Conservation (phyloP, 2,113 vertebrate species). For the Callithrix jacchus region DNA sequence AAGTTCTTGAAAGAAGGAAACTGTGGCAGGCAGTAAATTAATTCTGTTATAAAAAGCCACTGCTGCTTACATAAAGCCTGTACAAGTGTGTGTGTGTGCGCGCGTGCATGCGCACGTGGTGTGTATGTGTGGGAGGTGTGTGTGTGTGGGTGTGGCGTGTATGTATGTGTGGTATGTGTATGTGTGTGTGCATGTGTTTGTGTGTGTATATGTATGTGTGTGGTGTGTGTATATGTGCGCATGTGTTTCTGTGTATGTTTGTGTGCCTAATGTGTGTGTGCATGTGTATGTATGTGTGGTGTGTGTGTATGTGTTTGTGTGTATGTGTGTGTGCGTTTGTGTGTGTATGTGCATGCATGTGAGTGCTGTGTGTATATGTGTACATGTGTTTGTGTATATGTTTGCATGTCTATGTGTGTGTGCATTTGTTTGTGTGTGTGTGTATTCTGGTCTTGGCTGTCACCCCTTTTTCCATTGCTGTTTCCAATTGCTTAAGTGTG, state of each 20-base stretch:
- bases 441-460: fast-evolving
- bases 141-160: too few species aligned
- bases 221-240: too few species aligned
- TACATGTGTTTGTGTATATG: not conserved
- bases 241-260: too few species aligned
- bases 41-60: slow-evolving; percentile 13
- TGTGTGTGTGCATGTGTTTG: too few species aligned
- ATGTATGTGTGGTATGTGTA: too few species aligned
- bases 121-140: not conserved
- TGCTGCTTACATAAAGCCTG: not conserved
- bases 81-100: not conserved
- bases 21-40: slow-evolving; percentile 44
- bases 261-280: fast-evolving
- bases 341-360: too few species aligned
- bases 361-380: too few species aligned
- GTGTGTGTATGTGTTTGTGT: too few species aligned
- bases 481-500: not conserved
- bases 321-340: fast-evolving
- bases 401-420: too few species aligned
- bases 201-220: too few species aligned
- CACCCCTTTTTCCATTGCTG: not conserved
- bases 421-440: not conserved
- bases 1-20: slow-evolving; percentile 62
- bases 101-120: not conserved
- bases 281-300: too few species aligned